phyloP scores from a whole-genome alignment of 2,888 invertebrate genomes.

The Strigamia crassipes region DNA sequence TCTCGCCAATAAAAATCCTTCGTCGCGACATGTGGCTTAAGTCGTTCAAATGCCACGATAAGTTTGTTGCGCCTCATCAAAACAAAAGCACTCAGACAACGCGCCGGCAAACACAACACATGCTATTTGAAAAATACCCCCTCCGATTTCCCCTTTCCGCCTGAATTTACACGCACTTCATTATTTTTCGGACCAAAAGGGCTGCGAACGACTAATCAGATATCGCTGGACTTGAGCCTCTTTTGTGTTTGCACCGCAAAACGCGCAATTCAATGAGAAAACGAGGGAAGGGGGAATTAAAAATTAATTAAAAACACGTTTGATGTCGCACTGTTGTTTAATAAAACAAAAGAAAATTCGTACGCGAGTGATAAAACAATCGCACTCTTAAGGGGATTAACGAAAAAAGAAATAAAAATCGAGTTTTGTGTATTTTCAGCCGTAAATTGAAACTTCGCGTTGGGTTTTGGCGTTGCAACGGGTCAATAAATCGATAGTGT shows the following conservation, averaged over 20 bases:
- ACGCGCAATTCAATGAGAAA: neutral
- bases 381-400: neutral
- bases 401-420: neutral
- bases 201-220: conserved; percentile 14
- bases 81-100: neutral
- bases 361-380: neutral
- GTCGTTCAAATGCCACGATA: neutral
- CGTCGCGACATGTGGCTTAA: conserved; percentile 25
- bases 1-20: conserved; percentile 24
- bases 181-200: conserved; percentile 14
- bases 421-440: neutral
- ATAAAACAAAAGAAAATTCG: neutral
- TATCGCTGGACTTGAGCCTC: conserved; percentile 7
- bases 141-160: neutral
- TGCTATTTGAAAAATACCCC: neutral
- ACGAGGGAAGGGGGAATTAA: conserved; percentile 1
- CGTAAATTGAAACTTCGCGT: neutral
- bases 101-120: neutral
- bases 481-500: conserved; percentile 13
- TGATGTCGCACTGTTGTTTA: neutral
- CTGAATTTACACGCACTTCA: neutral
- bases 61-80: conserved; percentile 10
- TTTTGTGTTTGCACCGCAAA: conserved; percentile 8
- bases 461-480: neutral
- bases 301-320: conserved; percentile 20